Base-by-base conservation (phyloP, 1,140 invertebrate species). In the Brachionus sp. region DNA sequence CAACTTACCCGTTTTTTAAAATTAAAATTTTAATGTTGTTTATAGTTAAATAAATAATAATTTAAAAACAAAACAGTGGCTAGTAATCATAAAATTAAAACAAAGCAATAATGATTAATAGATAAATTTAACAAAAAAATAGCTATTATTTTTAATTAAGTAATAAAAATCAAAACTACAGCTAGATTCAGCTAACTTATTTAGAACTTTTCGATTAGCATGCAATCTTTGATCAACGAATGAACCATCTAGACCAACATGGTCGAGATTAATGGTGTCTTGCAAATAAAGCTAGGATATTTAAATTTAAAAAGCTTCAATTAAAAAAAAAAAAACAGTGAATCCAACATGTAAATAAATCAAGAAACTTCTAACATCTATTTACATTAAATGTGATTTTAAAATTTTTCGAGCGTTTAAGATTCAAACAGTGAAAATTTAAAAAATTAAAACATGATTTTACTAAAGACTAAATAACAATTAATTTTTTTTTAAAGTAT, bases 101-200 rank as follows among this genome's bases (percentile, higher is more conserved):
- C 35, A 70, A 70, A 70, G 66, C 66, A 33, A 33, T 37, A 39
- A 37, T 37, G 66, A 37, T 70, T 37, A 70, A 39, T 37, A 70
- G 29, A 70, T 19, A 70, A 70, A 70, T 16, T 70, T 70, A 16
- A 70, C 64, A 66, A 66, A 66, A 57, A 70, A 70, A 70, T 70
- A 70, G 66, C 66, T 70, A 70, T 70, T 70, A 70, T 70, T 70
- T 39, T 16, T 19, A 12, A 57, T 2, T 12, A 70, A 37, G n/a
- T 39, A 37, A 37, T 37, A 42, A n/a, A 70, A 37, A 70, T 70
- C 9, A 70, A 70, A 70, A 70, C 66, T 70, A 70, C 66, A 70
- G 66, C 66, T 70, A 70, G 66, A 37, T 16, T 33, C 35, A 70
- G 66, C 33, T 70, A 39, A 70, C 66, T 70, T 70, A 66, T 66